Evolutionary conservation across 2,113 vertebrate genomes (phyloP).

Genomic region (Semicossyphus pulcher): DNA sequence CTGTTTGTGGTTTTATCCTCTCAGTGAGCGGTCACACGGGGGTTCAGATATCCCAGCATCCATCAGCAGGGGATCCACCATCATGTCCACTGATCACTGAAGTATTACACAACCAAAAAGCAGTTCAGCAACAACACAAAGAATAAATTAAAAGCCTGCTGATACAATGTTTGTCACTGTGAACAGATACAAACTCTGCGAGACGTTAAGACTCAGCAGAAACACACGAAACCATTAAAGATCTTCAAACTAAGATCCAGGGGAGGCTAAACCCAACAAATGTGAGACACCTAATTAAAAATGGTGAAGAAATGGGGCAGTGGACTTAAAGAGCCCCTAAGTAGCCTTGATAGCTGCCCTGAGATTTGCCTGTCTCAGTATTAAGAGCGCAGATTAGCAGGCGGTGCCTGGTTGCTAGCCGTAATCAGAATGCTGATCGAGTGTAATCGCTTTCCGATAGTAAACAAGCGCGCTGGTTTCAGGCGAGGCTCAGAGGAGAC

Average conservation of each 20-base stretch:
- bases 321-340: constrained; percentile 17
- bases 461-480: constrained; percentile 51
- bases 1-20: constrained; percentile 49
- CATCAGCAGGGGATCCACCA: constrained; percentile 49
- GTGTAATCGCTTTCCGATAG: constrained; percentile 65
- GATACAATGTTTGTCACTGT: too few species aligned
- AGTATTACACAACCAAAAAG: constrained; percentile 17
- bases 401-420: constrained; percentile 35
- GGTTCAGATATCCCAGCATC: constrained; percentile 35
- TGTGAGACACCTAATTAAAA: not conserved
- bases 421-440: constrained; percentile 74
- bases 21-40: constrained; percentile 33
- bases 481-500: constrained; percentile 36
- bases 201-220: not conserved
- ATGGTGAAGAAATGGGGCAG: constrained; percentile 1
- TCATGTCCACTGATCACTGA: constrained; percentile 41
- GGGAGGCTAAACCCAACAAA: constrained; percentile 3
- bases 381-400: constrained; percentile 71
- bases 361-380: constrained; percentile 58
- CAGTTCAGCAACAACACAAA: not conserved
- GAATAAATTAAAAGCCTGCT: not conserved
- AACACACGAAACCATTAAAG: not conserved
- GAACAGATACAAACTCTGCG: too few species aligned
- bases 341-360: constrained; percentile 47
- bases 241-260: not conserved